phyloP scores from a whole-genome alignment of 2,113 vertebrate genomes.

The Lota lota region DNA sequence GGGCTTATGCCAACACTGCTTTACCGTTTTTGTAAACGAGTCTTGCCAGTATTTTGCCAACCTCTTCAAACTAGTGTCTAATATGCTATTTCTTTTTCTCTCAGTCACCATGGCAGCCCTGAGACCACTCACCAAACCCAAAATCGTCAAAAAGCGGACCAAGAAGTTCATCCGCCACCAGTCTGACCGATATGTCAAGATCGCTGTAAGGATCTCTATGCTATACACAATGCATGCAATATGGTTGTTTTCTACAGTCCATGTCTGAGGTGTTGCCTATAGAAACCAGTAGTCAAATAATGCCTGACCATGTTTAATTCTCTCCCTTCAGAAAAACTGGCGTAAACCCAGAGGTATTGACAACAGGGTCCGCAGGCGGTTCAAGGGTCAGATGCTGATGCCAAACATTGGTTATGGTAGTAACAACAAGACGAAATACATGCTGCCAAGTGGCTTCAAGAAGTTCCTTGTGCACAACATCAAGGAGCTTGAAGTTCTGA shows the following conservation, averaged over 20 bases:
- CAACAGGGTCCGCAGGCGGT: constrained; percentile 92
- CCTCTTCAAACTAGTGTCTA: no score
- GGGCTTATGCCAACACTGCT: no score
- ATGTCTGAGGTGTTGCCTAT: background rate
- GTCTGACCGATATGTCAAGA: constrained; percentile 97
- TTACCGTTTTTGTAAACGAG: no score
- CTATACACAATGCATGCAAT: background rate
- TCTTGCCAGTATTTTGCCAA: no score
- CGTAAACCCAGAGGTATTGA: constrained; percentile 97
- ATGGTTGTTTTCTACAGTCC: no score
- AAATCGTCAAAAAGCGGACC: constrained; percentile 94
- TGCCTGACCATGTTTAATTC: background rate
- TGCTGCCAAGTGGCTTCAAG: constrained; percentile 91
- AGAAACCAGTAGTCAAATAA: background rate
- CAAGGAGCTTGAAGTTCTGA: constrained; percentile 94
- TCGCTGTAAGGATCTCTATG: constrained; percentile 74
- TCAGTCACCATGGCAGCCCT: constrained; percentile 88
- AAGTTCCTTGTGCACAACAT: constrained; percentile 96
- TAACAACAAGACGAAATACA: constrained; percentile 97
- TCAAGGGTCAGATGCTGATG: constrained; percentile 99
- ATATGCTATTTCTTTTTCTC: background rate
- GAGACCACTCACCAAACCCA: constrained; percentile 89
- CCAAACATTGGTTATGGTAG: constrained; percentile 98
- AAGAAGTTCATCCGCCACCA: constrained; percentile 99
- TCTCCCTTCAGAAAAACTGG: constrained; percentile 82